Evolutionary conservation across 2,797 vertebrate species (phyloP).

Genomic region (Alfaro cultratus): DNA sequence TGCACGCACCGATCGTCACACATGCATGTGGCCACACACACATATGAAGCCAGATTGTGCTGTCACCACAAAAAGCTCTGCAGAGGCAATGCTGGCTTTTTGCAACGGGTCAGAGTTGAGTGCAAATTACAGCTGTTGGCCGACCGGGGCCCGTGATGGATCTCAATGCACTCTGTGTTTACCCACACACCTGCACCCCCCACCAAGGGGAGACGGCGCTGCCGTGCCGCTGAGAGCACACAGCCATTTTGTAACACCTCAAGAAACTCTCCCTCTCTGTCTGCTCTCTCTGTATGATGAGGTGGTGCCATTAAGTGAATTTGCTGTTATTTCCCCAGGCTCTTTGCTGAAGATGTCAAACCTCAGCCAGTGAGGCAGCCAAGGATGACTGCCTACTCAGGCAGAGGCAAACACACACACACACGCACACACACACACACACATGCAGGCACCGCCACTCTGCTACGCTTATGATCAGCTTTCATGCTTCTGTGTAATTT

Average conservation of each 20-base stretch:
- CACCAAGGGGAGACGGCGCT: constrained; percentile 39
- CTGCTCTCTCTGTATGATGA: constrained; percentile 72
- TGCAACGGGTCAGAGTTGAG: constrained; percentile 71
- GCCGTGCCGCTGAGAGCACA: constrained; percentile 53
- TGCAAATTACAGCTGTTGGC: constrained; percentile 73
- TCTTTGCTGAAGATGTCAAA: constrained; percentile 82
- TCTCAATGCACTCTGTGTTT: constrained; percentile 68
- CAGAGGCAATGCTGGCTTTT: constrained; percentile 46
- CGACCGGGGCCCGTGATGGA: constrained; percentile 59
- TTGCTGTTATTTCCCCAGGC: constrained; percentile 83
- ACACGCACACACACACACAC: constrained; percentile 15
- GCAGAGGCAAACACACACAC: constrained; percentile 40
- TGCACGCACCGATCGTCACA: constrained; percentile 30
- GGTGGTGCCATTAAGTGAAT: constrained; percentile 83
- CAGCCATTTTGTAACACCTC: constrained; percentile 79
- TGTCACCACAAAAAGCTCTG: constrained; percentile 59
- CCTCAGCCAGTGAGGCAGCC: constrained; percentile 75
- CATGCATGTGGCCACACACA: constrained; percentile 16
- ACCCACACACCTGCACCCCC: constrained; percentile 67
- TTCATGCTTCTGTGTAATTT: constrained; percentile 77
- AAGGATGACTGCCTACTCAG: constrained; percentile 73
- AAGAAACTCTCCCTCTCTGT: constrained; percentile 61
- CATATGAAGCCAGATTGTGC: constrained; percentile 46
- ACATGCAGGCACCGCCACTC: constrained; percentile 29
- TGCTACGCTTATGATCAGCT: constrained; percentile 71